Base-by-base conservation (phyloP, 2,113 vertebrate genomes). In the Gambusia affinis region DNA sequence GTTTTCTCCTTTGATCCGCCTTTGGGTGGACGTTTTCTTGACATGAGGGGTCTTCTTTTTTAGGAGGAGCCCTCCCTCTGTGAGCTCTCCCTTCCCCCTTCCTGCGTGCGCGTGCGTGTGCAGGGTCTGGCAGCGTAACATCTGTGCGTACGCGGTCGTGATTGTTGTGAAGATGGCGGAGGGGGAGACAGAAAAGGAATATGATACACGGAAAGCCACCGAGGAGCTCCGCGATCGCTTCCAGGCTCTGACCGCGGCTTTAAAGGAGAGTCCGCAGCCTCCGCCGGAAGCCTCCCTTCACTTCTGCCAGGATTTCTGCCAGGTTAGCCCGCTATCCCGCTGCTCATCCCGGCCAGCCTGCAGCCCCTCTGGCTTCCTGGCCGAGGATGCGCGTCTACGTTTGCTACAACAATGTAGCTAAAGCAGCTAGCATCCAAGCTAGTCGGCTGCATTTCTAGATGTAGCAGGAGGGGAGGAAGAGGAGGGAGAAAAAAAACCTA, bases 121-220 rank as follows among this genome's bases (percentile, higher is more conserved):
- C 82, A 15, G 39, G 51, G 85, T 89, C 89, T 92, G 88, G 92
- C 91, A 80, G 91, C 91, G 92, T 93, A 93, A 93, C 92, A 93
- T 92, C 90, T 94, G 91, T 95, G 95, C 95, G 96, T 97, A 97
- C 96, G 96, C 95, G 95, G 95, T 96, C 95, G 96, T 97, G 96
- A 96, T 95, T 96, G 97, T 95, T 96, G 96, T 96, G 96, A 98
- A 98, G 96, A 98, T 98, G 97, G 97, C 97, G 97, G 97, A 97
- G 96, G 97, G 96, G 88, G 97, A 98, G 96, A 97, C 96, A 94
- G 97, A 97, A 91, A 95, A 92, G 94, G 96, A 97, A 93, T 95
- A 95, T 93, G 91, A 96, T 75, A 95, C 90, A 92, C 92, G 91
- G 84, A 94, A 90, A 87, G 96, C 96, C 75, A 93, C 95, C 90